Evolutionary conservation across 2,888 invertebrate genomes (phyloP).

Genomic region (Apotomis capreana): DNA sequence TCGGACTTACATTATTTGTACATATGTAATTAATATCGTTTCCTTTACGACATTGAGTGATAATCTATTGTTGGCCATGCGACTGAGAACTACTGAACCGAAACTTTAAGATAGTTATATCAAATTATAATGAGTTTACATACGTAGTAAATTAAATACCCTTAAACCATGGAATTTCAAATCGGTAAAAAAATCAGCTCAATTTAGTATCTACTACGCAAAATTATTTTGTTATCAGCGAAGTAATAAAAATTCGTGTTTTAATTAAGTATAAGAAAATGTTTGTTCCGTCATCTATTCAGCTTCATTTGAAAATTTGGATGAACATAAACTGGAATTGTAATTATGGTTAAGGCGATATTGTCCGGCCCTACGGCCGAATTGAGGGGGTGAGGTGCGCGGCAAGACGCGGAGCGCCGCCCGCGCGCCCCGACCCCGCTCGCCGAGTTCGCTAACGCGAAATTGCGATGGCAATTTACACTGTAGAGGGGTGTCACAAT

Average conservation of each 20-base stretch:
- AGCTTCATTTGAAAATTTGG: not conserved
- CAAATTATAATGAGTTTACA: slow-evolving; percentile 25
- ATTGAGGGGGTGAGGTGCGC: no score
- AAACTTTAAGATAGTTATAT: slow-evolving; percentile 31
- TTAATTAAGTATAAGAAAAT: slow-evolving; percentile 25
- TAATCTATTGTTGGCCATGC: slow-evolving; percentile 46
- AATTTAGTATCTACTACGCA: slow-evolving; percentile 23
- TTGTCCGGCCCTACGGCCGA: no score
- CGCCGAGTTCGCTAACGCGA: no score
- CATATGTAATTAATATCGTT: slow-evolving; percentile 77
- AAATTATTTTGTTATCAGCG: slow-evolving; percentile 30
- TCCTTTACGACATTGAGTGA: slow-evolving; percentile 58
- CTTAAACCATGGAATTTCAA: slow-evolving; percentile 11
- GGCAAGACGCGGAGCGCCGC: no score
- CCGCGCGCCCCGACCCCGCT: no score
- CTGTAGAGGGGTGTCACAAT: no score
- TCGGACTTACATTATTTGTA: slow-evolving; percentile 74
- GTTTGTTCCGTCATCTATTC: slow-evolving; percentile 4
- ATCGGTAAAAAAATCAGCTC: slow-evolving; percentile 15
- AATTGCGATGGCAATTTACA: no score
- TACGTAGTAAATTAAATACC: not conserved
- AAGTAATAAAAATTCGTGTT: slow-evolving; percentile 14
- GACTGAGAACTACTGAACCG: slow-evolving; percentile 44
- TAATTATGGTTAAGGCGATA: not conserved
- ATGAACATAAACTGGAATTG: slow-evolving; percentile 1